A percentile compares a stretch with the other conserved stretches of the same genome.
phyloP scores from a whole-genome alignment of 1,140 invertebrate genomes.

The Wiebesia pumilae region DNA sequence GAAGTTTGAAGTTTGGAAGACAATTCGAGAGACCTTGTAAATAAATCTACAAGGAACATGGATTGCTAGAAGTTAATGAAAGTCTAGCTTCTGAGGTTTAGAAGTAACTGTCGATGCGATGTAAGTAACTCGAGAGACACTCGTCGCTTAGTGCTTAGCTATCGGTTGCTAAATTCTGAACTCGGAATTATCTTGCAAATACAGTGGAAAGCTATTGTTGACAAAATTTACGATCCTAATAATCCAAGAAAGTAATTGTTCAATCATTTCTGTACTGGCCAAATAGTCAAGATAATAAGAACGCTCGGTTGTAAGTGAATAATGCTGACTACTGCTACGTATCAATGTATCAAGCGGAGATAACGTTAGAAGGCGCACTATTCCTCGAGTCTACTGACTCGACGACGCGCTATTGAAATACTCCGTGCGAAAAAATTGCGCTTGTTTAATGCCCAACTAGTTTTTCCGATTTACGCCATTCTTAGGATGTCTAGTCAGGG shows the following conservation, averaged over 20 bases:
- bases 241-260: not conserved
- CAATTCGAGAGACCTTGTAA: too few species aligned
- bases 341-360: not conserved
- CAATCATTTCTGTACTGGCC: not conserved
- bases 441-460: conserved; percentile 27
- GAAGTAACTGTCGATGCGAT: too few species aligned
- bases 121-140: too few species aligned
- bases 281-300: not conserved
- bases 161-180: too few species aligned
- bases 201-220: not conserved
- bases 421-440: not conserved
- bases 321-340: not conserved
- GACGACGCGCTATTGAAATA: conserved; percentile 18
- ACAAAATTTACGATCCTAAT: not conserved
- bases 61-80: too few species aligned
- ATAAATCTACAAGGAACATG: too few species aligned
- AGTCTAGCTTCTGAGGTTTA: too few species aligned
- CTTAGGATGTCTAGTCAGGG: conserved; percentile 5
- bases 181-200: too few species aligned
- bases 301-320: not conserved
- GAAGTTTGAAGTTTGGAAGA: too few species aligned
- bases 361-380: not conserved
- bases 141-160: too few species aligned
- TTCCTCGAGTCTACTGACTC: not conserved
- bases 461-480: conserved; percentile 36